Percentiles rank a stretch among this genome's conserved stretches.
Evolutionary conservation across 1,140 invertebrate species (phyloP).

Genomic region (Drosophila kurseongensis): DNA sequence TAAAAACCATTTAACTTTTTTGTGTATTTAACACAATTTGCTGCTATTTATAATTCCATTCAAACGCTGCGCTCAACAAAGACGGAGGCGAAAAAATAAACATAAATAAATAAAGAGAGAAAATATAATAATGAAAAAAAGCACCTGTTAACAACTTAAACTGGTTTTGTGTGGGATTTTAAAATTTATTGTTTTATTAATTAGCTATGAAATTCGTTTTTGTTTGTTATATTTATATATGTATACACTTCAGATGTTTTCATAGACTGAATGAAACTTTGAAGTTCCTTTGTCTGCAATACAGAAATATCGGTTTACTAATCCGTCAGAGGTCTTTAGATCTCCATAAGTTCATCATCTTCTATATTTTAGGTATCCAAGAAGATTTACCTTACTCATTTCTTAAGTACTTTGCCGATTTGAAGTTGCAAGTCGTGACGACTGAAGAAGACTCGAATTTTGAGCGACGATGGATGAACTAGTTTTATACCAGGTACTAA

Average conservation of each 20-base stretch:
- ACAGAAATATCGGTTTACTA: constrained; percentile 29
- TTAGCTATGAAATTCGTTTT: constrained; percentile 47
- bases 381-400: background rate
- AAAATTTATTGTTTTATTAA: constrained; percentile 46
- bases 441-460: constrained; percentile 22
- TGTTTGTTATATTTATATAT: constrained; percentile 6
- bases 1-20: constrained; percentile 55
- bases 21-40: constrained; percentile 62
- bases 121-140: constrained; percentile 42
- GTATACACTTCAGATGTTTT: constrained; percentile 2
- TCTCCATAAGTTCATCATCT: constrained; percentile 2
- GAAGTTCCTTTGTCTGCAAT: constrained; percentile 7
- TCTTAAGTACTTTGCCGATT: constrained; percentile 12
- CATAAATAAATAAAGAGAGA: constrained; percentile 26
- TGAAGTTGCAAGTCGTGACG: constrained; percentile 44
- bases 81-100: constrained; percentile 12
- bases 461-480: constrained; percentile 12
- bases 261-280: constrained; percentile 13
- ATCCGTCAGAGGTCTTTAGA: constrained; percentile 15
- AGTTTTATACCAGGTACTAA: constrained; percentile 18
- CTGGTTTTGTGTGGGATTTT: constrained; percentile 60
- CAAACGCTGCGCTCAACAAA: constrained; percentile 40
- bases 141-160: constrained; percentile 71
- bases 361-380: background rate
- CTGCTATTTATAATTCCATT: constrained; percentile 73